Evolutionary conservation across 2,113 vertebrate species (phyloP).

Genomic region (Tenebrosternarchus preto): DNA sequence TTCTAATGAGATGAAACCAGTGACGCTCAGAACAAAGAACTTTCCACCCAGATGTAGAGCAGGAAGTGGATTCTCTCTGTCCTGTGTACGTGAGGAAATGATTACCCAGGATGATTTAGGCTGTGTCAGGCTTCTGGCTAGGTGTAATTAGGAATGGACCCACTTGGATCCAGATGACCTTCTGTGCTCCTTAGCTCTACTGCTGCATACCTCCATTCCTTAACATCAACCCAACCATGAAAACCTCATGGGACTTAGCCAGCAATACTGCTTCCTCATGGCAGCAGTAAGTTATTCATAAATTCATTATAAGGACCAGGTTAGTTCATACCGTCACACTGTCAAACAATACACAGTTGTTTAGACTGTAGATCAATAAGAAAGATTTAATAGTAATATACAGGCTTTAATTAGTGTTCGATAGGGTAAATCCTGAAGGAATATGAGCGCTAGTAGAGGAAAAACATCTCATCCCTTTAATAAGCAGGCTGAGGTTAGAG

Average conservation of each 20-base stretch:
- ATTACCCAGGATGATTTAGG: slow-evolving; percentile 52
- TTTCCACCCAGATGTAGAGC: not conserved
- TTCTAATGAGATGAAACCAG: not conserved
- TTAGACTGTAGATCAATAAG: not conserved
- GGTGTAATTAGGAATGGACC: slow-evolving; percentile 53
- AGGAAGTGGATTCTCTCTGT: not conserved
- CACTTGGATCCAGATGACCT: slow-evolving; percentile 43
- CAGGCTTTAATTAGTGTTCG: not conserved
- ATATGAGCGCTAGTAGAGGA: not conserved
- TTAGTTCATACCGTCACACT: not conserved
- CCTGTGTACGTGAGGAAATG: slow-evolving; percentile 43
- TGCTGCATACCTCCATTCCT: slow-evolving; percentile 16
- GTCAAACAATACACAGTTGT: not conserved
- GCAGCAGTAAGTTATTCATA: not conserved
- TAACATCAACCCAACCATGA: slow-evolving; percentile 21
- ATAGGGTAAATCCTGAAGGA: not conserved
- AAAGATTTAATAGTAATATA: not conserved
- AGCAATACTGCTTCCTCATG: not conserved
- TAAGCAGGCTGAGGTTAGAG: slow-evolving; percentile 7
- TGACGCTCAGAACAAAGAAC: not conserved
- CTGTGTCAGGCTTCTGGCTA: slow-evolving; percentile 50
- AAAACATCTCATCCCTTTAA: slow-evolving; percentile 38
- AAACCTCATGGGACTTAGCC: not conserved
- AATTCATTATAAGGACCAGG: not conserved
- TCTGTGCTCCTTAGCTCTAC: slow-evolving; percentile 46